Percentiles rank a stretch among this genome's conserved stretches.
Conservation (phyloP, 1,140 invertebrate genomes). For the Ceratoteleas bidentatus region DNA sequence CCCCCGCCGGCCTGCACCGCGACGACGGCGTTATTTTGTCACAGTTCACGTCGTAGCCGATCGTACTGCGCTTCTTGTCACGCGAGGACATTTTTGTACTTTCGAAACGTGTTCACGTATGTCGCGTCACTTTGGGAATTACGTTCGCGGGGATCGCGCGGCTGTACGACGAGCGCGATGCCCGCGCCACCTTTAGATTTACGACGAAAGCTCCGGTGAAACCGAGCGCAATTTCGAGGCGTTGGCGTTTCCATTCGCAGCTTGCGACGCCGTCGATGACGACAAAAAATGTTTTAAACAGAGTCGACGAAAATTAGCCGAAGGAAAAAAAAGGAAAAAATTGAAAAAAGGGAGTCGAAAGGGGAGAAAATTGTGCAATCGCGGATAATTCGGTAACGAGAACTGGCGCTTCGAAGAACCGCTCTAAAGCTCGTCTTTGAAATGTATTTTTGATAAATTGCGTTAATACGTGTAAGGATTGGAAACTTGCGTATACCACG, state of each 20-base stretch:
- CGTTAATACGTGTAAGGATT: conserved; percentile 63
- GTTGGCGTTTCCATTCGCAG: neutral
- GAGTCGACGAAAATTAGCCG: too few relatives aligned
- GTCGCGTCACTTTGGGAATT: conserved; percentile 37
- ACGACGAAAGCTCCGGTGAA: conserved; percentile 51
- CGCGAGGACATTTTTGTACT: conserved; percentile 52
- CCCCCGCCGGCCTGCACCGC: conserved; percentile 44
- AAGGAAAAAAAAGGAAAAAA: too few relatives aligned
- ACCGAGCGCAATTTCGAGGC: conserved; percentile 37
- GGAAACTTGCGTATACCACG: conserved; percentile 49
- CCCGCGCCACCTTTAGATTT: conserved; percentile 24
- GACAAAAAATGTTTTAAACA: too few relatives aligned
- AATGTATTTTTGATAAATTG: conserved; percentile 72
- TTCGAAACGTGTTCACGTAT: conserved; percentile 54
- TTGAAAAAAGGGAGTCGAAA: too few relatives aligned
- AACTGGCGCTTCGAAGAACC: conserved; percentile 59
- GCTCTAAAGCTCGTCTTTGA: conserved; percentile 21
- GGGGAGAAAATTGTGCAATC: too few relatives aligned
- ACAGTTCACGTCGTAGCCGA: conserved; percentile 60
- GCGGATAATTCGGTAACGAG: conserved; percentile 41
- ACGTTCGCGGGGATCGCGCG: conserved; percentile 23
- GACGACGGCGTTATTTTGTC: conserved; percentile 35
- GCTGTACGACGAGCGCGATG: too few relatives aligned
- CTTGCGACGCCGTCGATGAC: conserved; percentile 7
- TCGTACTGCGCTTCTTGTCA: conserved; percentile 60